Evolutionary conservation across 2,797 vertebrate genomes (phyloP).

Genomic region (Hoplostethus mediterraneus): DNA sequence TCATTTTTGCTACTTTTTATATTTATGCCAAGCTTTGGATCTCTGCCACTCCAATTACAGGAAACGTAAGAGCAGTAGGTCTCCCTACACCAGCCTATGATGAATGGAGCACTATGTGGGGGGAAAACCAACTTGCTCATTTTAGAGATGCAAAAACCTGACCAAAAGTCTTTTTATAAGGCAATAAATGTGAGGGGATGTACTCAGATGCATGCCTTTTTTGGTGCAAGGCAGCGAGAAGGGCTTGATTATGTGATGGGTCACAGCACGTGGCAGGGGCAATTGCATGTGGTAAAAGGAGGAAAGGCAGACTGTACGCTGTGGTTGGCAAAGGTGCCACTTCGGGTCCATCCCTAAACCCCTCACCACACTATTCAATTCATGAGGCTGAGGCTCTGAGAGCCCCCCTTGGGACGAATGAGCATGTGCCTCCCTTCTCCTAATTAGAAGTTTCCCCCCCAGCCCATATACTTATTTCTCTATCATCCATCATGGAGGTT

Average conservation of each 20-base stretch:
- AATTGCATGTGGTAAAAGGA: conserved; percentile 71
- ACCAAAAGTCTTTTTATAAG: conserved; percentile 85
- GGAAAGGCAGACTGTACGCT: conserved; percentile 62
- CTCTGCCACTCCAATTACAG: conserved; percentile 91
- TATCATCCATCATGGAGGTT: conserved; percentile 78
- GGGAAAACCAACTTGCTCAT: conserved; percentile 86
- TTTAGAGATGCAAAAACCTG: conserved; percentile 89
- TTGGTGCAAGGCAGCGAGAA: conserved; percentile 67
- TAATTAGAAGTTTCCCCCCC: conserved; percentile 79
- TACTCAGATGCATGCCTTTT: conserved; percentile 73
- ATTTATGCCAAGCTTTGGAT: conserved; percentile 91
- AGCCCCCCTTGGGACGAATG: conserved; percentile 65
- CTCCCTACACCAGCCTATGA: conserved; percentile 87
- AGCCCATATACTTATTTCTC: conserved; percentile 75
- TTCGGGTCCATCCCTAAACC: conserved; percentile 72
- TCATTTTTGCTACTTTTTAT: conserved; percentile 82
- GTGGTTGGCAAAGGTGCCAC: conserved; percentile 80
- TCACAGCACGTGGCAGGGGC: conserved; percentile 44
- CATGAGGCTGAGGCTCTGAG: conserved; percentile 70
- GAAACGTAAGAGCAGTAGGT: conserved; percentile 89
- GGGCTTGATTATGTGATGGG: conserved; percentile 78
- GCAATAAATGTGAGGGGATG: conserved; percentile 84
- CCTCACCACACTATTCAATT: conserved; percentile 78
- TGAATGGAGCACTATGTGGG: conserved; percentile 97
- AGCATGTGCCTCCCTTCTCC: conserved; percentile 66